phyloP scores from a whole-genome alignment of 2,113 vertebrate genomes.

The Phylloscopus trochiloides region DNA sequence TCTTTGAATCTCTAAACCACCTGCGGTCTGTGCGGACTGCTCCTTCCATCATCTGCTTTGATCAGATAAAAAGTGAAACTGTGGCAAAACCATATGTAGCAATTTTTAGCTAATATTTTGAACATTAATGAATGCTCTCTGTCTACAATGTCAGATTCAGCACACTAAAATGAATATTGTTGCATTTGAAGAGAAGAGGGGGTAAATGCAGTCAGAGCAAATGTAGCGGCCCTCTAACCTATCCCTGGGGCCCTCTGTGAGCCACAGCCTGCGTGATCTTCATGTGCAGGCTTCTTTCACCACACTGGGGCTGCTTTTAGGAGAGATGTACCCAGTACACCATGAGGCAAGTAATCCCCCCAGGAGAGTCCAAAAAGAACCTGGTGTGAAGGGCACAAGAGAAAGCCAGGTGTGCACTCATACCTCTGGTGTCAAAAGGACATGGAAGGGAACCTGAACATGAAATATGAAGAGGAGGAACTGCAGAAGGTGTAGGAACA shows the following conservation, averaged over 20 bases:
- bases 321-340: neutral
- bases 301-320: neutral
- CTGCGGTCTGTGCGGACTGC: neutral
- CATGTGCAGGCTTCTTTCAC: neutral
- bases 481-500: neutral
- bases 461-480: neutral
- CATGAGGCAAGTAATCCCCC: neutral
- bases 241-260: neutral
- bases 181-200: neutral
- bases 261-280: neutral
- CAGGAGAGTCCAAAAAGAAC: neutral
- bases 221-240: neutral
- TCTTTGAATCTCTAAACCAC: neutral
- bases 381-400: neutral
- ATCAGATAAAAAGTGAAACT: neutral
- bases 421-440: neutral
- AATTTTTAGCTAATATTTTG: neutral
- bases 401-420: neutral
- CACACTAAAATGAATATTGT: neutral
- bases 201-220: neutral
- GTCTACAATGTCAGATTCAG: neutral
- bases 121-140: neutral
- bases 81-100: neutral
- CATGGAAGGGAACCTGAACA: neutral
- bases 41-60: neutral